Evolutionary conservation across 2,113 vertebrate species (phyloP).

Genomic region (Myotis yumanensis): DNA sequence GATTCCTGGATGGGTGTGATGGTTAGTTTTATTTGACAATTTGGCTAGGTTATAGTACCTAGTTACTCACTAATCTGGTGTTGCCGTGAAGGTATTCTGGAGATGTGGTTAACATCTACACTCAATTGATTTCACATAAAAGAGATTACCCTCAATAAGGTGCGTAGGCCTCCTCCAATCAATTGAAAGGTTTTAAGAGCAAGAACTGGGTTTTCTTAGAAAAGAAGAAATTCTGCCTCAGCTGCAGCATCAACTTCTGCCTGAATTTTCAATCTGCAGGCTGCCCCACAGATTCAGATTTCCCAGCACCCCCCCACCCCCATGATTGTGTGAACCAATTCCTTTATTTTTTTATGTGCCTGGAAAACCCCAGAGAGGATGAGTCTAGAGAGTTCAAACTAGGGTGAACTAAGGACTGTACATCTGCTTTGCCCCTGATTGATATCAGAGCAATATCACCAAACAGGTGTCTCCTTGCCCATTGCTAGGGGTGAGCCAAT

Average conservation of each 20-base stretch:
- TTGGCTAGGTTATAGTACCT: background rate
- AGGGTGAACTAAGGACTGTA: too few species aligned
- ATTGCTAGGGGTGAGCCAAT: too few species aligned
- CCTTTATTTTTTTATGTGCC: background rate
- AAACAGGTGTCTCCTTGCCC: too few species aligned
- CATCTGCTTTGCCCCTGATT: too few species aligned
- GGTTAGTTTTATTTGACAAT: slow-evolving; percentile 10
- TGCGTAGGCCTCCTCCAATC: background rate
- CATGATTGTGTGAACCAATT: background rate
- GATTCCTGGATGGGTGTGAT: background rate
- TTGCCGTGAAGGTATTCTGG: background rate
- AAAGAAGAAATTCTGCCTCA: background rate
- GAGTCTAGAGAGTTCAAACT: too few species aligned
- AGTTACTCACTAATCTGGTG: background rate
- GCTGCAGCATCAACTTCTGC: background rate
- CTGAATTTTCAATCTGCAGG: background rate
- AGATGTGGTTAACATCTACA: slow-evolving; percentile 20
- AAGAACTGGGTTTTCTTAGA: background rate
- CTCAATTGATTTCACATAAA: slow-evolving; percentile 22
- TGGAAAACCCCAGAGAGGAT: too few species aligned
- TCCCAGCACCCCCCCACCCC: background rate
- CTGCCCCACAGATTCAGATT: background rate
- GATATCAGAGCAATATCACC: too few species aligned
- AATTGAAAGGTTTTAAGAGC: background rate
- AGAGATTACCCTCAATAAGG: background rate